Conservation (phyloP, 2,113 vertebrate genomes). For the Sinocyclocheilus maitianheensis region DNA sequence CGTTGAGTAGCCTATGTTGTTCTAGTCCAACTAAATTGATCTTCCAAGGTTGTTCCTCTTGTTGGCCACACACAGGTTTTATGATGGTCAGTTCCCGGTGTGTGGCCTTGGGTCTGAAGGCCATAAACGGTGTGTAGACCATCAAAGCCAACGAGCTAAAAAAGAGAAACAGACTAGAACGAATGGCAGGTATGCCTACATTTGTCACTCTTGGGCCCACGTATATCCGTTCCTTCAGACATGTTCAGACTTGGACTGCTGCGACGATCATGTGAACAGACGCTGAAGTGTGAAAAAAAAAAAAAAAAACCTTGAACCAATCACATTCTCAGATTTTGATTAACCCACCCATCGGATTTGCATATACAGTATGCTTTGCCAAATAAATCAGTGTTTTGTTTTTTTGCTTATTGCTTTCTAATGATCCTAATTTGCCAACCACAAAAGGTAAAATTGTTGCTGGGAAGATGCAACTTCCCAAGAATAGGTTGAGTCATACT, state of each 20-base stretch:
- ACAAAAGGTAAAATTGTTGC: background rate
- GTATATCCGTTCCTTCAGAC: background rate
- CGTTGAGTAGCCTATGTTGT: too few species aligned
- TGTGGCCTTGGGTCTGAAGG: constrained; percentile 32
- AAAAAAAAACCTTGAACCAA: background rate
- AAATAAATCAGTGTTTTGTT: background rate
- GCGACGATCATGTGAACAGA: background rate
- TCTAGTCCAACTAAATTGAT: background rate
- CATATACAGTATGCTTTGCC: background rate
- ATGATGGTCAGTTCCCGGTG: background rate
- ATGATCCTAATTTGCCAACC: background rate
- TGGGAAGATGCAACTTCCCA: background rate
- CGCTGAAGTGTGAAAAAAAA: background rate
- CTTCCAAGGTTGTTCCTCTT: background rate
- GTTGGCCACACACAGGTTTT: constrained; percentile 31
- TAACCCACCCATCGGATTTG: background rate
- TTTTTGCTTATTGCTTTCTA: background rate
- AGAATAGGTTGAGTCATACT: background rate
- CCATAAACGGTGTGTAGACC: constrained; percentile 1
- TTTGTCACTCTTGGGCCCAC: background rate
- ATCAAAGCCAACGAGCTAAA: background rate
- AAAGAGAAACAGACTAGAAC: background rate
- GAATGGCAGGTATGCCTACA: background rate
- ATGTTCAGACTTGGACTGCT: constrained; percentile 12
- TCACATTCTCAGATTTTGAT: background rate